Percentiles rank a stretch among this genome's conserved stretches.
phyloP scores from a whole-genome alignment of 2,113 vertebrate genomes.

The Corythornis cristatus region DNA sequence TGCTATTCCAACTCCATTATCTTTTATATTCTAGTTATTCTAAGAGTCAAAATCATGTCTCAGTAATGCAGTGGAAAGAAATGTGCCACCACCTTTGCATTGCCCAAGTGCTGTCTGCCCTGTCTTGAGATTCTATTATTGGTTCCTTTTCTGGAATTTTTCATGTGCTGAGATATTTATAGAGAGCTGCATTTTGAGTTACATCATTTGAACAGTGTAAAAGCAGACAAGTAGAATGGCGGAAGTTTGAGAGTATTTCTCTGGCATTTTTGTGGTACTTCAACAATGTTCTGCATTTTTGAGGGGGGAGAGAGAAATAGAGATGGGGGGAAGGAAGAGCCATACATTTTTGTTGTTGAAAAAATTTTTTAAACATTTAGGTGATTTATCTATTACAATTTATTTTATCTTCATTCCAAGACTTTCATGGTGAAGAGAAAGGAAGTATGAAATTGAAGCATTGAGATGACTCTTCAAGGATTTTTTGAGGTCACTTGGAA shows the following conservation, averaged over 20 bases:
- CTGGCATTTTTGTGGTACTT: neutral
- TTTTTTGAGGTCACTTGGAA: neutral
- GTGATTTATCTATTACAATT: neutral
- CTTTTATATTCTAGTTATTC: neutral
- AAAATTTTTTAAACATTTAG: neutral
- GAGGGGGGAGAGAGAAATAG: accelerated
- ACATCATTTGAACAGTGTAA: neutral
- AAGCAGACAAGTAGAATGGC: neutral
- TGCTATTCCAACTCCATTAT: neutral
- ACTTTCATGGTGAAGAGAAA: neutral
- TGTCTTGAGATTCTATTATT: neutral
- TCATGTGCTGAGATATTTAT: neutral
- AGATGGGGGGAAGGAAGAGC: accelerated
- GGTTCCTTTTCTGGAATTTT: neutral
- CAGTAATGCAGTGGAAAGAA: neutral
- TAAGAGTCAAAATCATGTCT: neutral
- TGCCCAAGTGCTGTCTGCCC: accelerated
- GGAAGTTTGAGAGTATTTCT: neutral
- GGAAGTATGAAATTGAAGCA: neutral
- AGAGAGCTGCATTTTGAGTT: neutral
- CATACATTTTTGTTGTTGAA: neutral
- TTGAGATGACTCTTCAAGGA: neutral
- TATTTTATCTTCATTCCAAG: neutral
- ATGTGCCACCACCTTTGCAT: neutral
- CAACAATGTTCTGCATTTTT: neutral